Evolutionary conservation across 1,140 invertebrate species (phyloP).

Genomic region (Anagrus nilaparvatae): DNA sequence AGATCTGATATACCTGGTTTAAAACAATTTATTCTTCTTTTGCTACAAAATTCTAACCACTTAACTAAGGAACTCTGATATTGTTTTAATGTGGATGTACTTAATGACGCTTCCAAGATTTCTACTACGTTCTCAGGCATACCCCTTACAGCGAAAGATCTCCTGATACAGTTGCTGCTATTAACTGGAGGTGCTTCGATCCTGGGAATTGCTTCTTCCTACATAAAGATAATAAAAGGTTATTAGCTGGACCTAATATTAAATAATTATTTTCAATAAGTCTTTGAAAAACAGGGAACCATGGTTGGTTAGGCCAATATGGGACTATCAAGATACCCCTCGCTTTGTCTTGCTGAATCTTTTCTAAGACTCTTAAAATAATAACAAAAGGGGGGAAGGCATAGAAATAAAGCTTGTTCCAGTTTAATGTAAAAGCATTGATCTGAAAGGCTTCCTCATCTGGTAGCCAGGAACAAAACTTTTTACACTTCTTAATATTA

Average conservation of each 20-base stretch:
- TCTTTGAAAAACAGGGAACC: slow-evolving; percentile 8
- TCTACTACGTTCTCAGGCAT: slow-evolving; percentile 13
- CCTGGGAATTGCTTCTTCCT: slow-evolving; percentile 8
- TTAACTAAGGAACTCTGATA: not conserved
- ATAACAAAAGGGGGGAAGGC: slow-evolving; percentile 10
- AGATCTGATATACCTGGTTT: slow-evolving; percentile 5
- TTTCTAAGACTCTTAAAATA: not conserved
- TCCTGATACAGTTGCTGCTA: slow-evolving; percentile 20
- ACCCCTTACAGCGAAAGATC: slow-evolving; percentile 12
- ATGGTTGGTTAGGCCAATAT: slow-evolving; percentile 14
- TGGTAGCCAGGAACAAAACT: slow-evolving; percentile 6
- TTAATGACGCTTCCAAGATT: slow-evolving; percentile 19
- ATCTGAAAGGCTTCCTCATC: slow-evolving; percentile 7
- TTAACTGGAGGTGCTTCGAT: slow-evolving; percentile 4
- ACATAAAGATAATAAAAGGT: slow-evolving; percentile 16
- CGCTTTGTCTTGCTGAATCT: slow-evolving; percentile 3
- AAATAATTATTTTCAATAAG: slow-evolving; percentile 8
- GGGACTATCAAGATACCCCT: no score
- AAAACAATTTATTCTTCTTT: slow-evolving; percentile 2
- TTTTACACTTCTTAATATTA: slow-evolving; percentile 10
- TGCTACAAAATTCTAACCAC: not conserved
- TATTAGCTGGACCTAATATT: slow-evolving; percentile 10
- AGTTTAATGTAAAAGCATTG: slow-evolving; percentile 12
- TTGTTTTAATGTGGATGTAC: slow-evolving; percentile 6
- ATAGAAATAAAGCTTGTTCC: slow-evolving; percentile 9